Conservation (phyloP, 2,888 invertebrate genomes). For the Volucella inanis region DNA sequence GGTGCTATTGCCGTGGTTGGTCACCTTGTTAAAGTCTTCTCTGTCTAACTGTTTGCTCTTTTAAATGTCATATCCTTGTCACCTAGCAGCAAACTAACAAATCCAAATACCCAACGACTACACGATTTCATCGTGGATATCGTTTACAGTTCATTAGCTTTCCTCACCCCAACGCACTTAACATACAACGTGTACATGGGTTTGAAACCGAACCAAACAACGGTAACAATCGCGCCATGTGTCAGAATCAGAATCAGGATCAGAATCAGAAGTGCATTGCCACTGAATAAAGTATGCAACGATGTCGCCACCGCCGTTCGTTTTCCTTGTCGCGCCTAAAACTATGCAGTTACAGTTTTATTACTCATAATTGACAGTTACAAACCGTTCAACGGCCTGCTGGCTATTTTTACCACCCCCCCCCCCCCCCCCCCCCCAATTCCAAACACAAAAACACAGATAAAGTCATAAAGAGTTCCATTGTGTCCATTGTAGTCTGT, state of each 20-base stretch:
- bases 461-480: slow-evolving; percentile 68
- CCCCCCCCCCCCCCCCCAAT: too few species aligned
- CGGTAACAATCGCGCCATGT: slow-evolving; percentile 18
- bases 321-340: slow-evolving; percentile 68
- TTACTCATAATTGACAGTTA: slow-evolving; percentile 74
- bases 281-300: slow-evolving; percentile 69
- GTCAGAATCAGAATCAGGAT: background rate
- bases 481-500: slow-evolving; percentile 70
- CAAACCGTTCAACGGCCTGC: slow-evolving; percentile 7
- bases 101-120: slow-evolving; percentile 25
- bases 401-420: slow-evolving; percentile 24
- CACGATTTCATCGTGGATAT: slow-evolving; percentile 67
- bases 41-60: slow-evolving; percentile 42
- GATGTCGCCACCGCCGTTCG: slow-evolving; percentile 41
- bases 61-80: slow-evolving; percentile 66
- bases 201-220: slow-evolving; percentile 4
- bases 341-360: slow-evolving; percentile 71
- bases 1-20: slow-evolving; percentile 18
- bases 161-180: background rate
- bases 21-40: slow-evolving; percentile 56
- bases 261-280: slow-evolving; percentile 61
- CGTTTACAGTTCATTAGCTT: slow-evolving; percentile 74
- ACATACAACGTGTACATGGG: background rate
- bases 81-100: slow-evolving; percentile 34
- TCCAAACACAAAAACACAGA: slow-evolving; percentile 47